phyloP scores from a whole-genome alignment of 1,140 invertebrate genomes.

The Penaeus vannamei region DNA sequence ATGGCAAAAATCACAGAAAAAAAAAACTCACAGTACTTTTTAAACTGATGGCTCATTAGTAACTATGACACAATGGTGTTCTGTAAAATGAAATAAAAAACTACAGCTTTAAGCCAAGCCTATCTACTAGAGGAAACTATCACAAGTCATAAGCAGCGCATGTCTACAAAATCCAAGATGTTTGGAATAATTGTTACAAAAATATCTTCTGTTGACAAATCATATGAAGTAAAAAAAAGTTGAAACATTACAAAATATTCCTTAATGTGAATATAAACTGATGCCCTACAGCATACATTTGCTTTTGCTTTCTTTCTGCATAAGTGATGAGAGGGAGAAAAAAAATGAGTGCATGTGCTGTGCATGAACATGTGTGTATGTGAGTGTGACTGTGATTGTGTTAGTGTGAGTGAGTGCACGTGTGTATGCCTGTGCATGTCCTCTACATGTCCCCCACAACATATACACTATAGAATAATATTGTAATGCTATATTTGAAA shows the following conservation, averaged over 20 bases:
- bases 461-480: too few species aligned
- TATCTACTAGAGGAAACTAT: constrained; percentile 54
- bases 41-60: neutral
- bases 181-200: constrained; percentile 55
- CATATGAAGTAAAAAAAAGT: constrained; percentile 41
- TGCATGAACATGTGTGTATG: too few species aligned
- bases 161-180: constrained; percentile 52
- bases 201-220: constrained; percentile 51
- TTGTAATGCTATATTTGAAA: too few species aligned
- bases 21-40: constrained; percentile 39
- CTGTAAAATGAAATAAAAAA: constrained; percentile 31
- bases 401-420: too few species aligned
- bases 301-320: neutral
- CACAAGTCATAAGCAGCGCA: constrained; percentile 48
- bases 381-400: too few species aligned
- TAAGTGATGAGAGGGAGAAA: neutral
- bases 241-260: constrained; percentile 22
- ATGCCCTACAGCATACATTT: constrained; percentile 3
- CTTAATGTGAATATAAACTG: constrained; percentile 20
- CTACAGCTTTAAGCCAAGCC: constrained; percentile 52
- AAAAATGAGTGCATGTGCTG: neutral
- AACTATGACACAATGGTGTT: constrained; percentile 52
- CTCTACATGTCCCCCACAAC: too few species aligned
- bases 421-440: too few species aligned
- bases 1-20: constrained; percentile 37